Evolutionary conservation across 2,888 invertebrate genomes (phyloP).

Genomic region (Muschampia plurimacula): DNA sequence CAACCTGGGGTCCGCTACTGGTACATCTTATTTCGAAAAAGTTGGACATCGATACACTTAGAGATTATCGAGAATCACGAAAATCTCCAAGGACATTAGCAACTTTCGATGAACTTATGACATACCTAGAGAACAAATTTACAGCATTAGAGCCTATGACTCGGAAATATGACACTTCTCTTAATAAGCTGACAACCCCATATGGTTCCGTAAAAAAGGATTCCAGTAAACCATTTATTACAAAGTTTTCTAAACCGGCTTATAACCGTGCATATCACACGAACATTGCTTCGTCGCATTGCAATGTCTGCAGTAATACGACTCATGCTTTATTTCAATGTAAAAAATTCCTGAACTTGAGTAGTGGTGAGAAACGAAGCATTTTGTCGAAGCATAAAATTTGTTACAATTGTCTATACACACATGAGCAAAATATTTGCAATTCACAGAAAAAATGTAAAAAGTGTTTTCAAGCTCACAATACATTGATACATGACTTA

Average conservation of each 20-base stretch:
- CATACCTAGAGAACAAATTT: conserved; percentile 5
- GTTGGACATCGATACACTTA: neutral
- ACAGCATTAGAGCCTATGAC: conserved; percentile 6
- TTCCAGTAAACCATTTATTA: neutral
- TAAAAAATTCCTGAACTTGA: neutral
- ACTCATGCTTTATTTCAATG: neutral
- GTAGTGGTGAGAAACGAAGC: neutral
- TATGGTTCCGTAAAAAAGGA: neutral
- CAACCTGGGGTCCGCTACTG: conserved; percentile 10
- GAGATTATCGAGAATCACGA: conserved; percentile 5
- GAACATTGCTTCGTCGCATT: neutral
- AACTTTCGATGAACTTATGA: neutral
- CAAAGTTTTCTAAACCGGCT: neutral
- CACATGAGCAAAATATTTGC: neutral
- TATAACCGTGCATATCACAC: conserved; percentile 4
- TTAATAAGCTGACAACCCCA: neutral
- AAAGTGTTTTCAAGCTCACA: neutral
- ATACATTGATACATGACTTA: neutral
- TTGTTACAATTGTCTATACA: neutral
- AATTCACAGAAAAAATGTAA: neutral
- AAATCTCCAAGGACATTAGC: conserved; percentile 4
- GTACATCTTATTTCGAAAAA: conserved; percentile 8
- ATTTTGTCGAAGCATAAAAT: neutral
- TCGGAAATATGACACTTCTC: neutral
- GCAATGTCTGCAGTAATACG: neutral